A percentile compares a stretch with the other conserved stretches of the same genome.
Conservation (phyloP, 2,113 vertebrate genomes). For the Mandrillus leucophaeus region DNA sequence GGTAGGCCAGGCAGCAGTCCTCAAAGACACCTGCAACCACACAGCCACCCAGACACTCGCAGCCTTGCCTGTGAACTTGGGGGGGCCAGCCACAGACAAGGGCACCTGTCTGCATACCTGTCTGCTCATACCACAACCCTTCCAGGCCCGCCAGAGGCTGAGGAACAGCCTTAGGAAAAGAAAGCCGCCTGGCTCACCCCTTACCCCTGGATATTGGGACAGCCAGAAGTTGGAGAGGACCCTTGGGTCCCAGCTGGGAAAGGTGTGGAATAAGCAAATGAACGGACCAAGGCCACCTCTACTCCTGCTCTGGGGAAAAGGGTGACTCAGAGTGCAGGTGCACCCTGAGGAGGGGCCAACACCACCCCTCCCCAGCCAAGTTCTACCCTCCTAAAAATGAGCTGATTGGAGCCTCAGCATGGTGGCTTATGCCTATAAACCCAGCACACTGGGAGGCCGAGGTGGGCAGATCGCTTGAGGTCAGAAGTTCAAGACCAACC, state of each 20-base stretch:
- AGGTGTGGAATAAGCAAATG: not conserved
- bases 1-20: constrained; percentile 74
- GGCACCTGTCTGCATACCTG: not conserved
- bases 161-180: not conserved
- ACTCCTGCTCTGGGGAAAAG: not conserved
- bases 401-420: no score
- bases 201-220: not conserved
- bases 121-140: not conserved
- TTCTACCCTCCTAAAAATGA: not conserved
- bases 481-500: not conserved
- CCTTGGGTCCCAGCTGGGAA: not conserved
- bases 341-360: not conserved
- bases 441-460: not conserved
- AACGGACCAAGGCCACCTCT: not conserved
- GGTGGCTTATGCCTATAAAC: no score
- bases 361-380: not conserved
- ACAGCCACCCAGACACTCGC: not conserved
- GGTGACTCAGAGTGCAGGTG: no score
- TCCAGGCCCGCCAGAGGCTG: not conserved
- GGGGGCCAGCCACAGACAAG: not conserved
- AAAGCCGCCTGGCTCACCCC: not conserved
- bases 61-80: fast-evolving
- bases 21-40: constrained; percentile 36
- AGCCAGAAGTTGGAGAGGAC: not conserved
- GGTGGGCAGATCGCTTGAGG: not conserved